Evolutionary conservation across 2,113 vertebrate genomes (phyloP).

Genomic region (Xyliphius kryptos): DNA sequence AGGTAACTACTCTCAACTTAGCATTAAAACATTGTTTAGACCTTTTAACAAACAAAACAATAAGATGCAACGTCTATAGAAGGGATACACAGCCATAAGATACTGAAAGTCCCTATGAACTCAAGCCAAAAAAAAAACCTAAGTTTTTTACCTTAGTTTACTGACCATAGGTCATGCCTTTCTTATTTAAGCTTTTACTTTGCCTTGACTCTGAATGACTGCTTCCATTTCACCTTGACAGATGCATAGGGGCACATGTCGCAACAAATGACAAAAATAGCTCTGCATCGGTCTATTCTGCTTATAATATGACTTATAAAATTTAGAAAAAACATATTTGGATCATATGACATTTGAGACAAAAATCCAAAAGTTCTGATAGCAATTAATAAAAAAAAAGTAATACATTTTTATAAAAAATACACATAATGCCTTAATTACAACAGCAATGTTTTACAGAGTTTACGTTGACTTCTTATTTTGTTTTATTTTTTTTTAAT

Average conservation of each 20-base stretch:
- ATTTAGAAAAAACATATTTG: background rate
- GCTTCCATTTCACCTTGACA: constrained; percentile 53
- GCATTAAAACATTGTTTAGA: too few relatives aligned
- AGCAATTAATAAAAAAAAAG: too few relatives aligned
- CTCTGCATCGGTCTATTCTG: constrained; percentile 35
- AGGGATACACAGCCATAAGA: constrained; percentile 17
- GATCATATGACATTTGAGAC: too few relatives aligned
- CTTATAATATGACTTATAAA: constrained; percentile 37
- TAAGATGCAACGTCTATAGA: constrained; percentile 17
- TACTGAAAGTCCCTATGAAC: constrained; percentile 49
- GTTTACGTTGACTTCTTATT: too few relatives aligned
- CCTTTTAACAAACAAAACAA: background rate
- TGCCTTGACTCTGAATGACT: constrained; percentile 47
- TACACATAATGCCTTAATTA: too few relatives aligned
- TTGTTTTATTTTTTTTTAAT: too few relatives aligned
- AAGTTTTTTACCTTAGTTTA: constrained; percentile 38
- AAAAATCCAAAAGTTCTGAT: too few relatives aligned
- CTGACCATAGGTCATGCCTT: constrained; percentile 46
- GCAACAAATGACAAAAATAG: constrained; percentile 55
- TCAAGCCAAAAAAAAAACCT: constrained; percentile 46
- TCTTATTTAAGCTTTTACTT: constrained; percentile 6
- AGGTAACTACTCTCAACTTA: too few relatives aligned
- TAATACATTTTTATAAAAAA: too few relatives aligned
- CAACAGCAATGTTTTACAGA: too few relatives aligned
- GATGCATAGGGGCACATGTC: constrained; percentile 45